Evolutionary conservation across 2,797 vertebrate species (phyloP), one percentile per base, ranked within the genome.

Genomic region (Craterocephalus amniculus): DNA sequence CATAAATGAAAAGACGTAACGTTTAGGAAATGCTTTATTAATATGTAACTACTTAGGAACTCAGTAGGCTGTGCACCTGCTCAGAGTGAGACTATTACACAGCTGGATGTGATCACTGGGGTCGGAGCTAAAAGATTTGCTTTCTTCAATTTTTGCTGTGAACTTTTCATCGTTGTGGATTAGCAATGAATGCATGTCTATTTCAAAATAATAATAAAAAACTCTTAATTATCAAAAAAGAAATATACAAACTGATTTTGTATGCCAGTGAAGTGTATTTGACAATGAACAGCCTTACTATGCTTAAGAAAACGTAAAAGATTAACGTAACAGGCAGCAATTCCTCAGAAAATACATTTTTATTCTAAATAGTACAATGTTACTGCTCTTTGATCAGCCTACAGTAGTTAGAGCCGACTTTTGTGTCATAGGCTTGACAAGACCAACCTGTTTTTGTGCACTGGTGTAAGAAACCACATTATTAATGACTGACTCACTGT

Each of bases 391-490:
- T 78, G 67, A 70, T 67, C 55, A 35, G 7, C 55, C 65, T 20
- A 67, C n/a, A 79, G 63, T 29, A 29, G 55, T 60, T 62, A 67
- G 52, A 79, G 60, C 24, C 6, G 63, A 74, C 64, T 79, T 72
- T 45, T 80, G 75, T 83, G 71, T 85, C 86, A 72, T 59, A 82
- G 58, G 82, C 82, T 72, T 81, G 90, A 95, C 94, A 93, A 92
- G 95, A 91, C 78, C 70, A 91, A 95, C 94, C 93, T 92, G 94
- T 95, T 95, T 90, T 90, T 89, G 88, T 91, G 85, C 89, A 87
- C 66, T 87, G 78, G 78, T 84, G 86, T 89, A 92, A 74, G 76
- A 89, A 90, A 88, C 61, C 74, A 78, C 81, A 89, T 90, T 74
- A 93, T 91, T 92, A 89, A 89, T 91, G 90, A 92, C 74, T 93